Evolutionary conservation across 2,888 invertebrate genomes (phyloP), one percentile per base, ranked within the genome.

Genomic region (Platycnemis pennipes): DNA sequence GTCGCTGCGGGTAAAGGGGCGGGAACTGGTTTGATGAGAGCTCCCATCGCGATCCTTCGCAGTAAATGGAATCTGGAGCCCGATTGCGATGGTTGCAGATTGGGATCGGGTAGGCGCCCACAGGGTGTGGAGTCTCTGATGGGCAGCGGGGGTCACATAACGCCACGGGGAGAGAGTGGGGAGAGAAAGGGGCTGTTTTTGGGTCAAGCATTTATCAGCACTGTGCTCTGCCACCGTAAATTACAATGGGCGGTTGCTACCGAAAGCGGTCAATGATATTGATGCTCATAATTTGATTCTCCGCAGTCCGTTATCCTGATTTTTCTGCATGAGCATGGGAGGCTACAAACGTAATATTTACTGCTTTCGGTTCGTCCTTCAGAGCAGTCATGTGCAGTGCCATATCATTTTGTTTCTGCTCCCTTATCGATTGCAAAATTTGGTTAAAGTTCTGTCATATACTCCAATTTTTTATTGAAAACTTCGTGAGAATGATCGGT

Each of bases 21-120:
- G 26, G 37, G 42, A 11, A 13, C 42, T n/a, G 44, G 16, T 63
- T 63, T 63, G 56, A 42, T 63, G 91, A 63, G 63, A 45, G n/a
- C 44, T 46, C 87, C 87, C 37, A 87, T 26, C 42, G 89, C 37
- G 42, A 49, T 63, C 13, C 91, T 91, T 91, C 91, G 63, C 56
- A 8, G 37, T 42, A 37, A 56, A 91, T 63, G 63, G 63, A 89
- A 77, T 89, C 53, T n/a, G 31, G 56, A 16, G 89, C 37, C 56
- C 42, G 89, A 56, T 42, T 42, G 42, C 44, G 63, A 44, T 46
- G 22, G 87, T 46, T 44, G 44, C 26, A n/a, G 87, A 45, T n/a
- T 26, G 46, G n/a, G 46, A 26, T 63, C 44, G 44, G 56, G 5
- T 7, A 69, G 56, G 56, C 42, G 53, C 4, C 56, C 26, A 45